Conservation (phyloP, 2,888 invertebrate species). For the Pomacea canaliculata region DNA sequence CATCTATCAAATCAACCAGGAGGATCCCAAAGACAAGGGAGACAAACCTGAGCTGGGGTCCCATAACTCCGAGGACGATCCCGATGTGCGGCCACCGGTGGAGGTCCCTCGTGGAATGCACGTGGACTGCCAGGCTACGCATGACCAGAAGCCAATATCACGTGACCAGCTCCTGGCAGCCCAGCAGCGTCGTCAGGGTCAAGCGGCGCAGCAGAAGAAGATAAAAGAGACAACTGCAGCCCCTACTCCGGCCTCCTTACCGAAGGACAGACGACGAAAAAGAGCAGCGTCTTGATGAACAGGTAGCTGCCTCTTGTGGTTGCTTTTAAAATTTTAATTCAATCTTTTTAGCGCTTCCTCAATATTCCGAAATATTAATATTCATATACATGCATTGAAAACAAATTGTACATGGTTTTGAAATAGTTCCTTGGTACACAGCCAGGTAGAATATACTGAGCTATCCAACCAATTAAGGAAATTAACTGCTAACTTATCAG, state of each 20-base stretch:
- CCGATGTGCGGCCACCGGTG: neutral
- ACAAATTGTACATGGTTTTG: no score
- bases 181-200: neutral
- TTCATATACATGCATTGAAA: no score
- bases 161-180: constrained; percentile 13
- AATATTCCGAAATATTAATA: no score
- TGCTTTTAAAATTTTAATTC: constrained; percentile 4
- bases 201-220: neutral
- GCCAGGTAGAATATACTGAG: no score
- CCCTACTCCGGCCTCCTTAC: neutral
- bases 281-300: constrained; percentile 25
- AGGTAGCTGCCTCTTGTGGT: neutral
- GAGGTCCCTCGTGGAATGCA: constrained; percentile 10
- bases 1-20: no score
- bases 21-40: no score
- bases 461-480: no score
- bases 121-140: constrained; percentile 3
- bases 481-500: no score
- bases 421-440: no score
- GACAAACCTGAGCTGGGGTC: no score
- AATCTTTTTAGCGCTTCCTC: neutral
- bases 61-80: no score
- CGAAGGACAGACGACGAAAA: constrained; percentile 7
- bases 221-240: neutral
- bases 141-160: constrained; percentile 17